Base-by-base conservation (phyloP, 2,888 invertebrate species). In the Unio delphinus region DNA sequence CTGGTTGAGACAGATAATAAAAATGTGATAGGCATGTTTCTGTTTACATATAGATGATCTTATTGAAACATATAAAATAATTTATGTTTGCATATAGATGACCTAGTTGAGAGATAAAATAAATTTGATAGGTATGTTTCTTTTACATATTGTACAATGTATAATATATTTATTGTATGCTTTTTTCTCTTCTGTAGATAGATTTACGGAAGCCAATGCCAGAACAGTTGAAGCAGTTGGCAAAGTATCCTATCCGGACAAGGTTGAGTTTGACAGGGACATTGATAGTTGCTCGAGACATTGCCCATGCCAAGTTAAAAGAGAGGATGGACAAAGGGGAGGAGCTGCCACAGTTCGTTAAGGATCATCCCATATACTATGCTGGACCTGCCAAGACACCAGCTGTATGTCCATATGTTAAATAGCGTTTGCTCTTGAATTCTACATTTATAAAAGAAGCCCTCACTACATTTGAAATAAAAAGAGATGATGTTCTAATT, bases 361-460 rank as follows among this genome's bases (percentile, higher is more conserved):
- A 88, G 76, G 86, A 90, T 69, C 89, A 90, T 71, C 90, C 90
- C 6, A 86, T 90, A 11, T 90, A 90, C 73, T 90, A 90, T 74
- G 90, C 90, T 64, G 90, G 90, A 17, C 90, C 90, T 18, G 90
- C 90, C 54, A 90, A 90, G 74, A 89, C 89, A 26, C 90, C 90
- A 15, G 80, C 86, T 81, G 89, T 89, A 67, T 57, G 68, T 59
- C 26, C 20, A 30, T 18, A 45, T 45, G 45, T 45, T 45, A 45
- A 45, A 45, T 3, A 45, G 45, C 15, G 4, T 45, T 15, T 45
- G 45, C 4, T 45, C 3, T 45, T 45, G 15, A 45, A 45, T 15
- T 45, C 11, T 11, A 45, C 8, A 45, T 45, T 45, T 45, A 45
- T 3, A 45, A 15, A 45, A 11, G 15, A 45, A 45, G 3, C 3